These are phyloP conservation scores for Hydra vulgaris DNA, from an alignment of 30 jellyfish, hydroid and myxozoan species.

Conservation along the genomic window DNA sequence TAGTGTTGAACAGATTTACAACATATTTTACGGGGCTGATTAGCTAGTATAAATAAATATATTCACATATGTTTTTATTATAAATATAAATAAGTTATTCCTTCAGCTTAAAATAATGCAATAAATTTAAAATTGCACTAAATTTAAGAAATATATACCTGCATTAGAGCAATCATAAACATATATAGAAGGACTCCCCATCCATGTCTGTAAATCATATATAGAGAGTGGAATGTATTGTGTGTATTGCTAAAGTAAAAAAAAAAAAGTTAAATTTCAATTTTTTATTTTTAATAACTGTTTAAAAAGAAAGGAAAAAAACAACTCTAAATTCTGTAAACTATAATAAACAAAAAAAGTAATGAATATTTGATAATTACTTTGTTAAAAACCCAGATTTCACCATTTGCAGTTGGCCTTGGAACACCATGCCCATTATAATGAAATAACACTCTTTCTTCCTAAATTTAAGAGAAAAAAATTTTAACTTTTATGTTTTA, in stretches of 20 bases:
- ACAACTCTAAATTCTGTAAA: neutral
- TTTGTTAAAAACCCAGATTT: slow-evolving; percentile 92
- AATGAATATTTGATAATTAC: slow-evolving; percentile 5
- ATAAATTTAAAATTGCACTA: too few relatives aligned
- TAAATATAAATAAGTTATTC: too few relatives aligned
- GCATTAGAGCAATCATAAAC: slow-evolving; percentile 98
- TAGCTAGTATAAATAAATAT: too few relatives aligned
- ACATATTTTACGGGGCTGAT: too few relatives aligned
- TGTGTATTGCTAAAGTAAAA: slow-evolving; percentile 46
- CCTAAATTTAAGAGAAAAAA: slow-evolving; percentile 27
- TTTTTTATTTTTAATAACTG: too few relatives aligned
- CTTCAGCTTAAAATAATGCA: too few relatives aligned
- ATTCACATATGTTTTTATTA: too few relatives aligned
- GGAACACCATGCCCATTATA: slow-evolving; percentile 99
- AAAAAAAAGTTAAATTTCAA: neutral
- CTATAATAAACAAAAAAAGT: neutral
- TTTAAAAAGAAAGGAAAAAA: too few relatives aligned
- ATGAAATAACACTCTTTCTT: slow-evolving; percentile 80
- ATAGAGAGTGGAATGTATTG: slow-evolving; percentile 86
- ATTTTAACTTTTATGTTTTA: neutral
- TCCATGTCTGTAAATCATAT: slow-evolving; percentile 93
- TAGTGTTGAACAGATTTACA: too few relatives aligned
- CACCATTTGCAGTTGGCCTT: slow-evolving; percentile 88
- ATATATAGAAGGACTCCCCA: slow-evolving; percentile 95
- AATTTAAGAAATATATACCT: slow-evolving; percentile 44